Evolutionary conservation across 2,888 invertebrate genomes (phyloP), one percentile per base, ranked within the genome.

Genomic region (Mythimna vitellina): DNA sequence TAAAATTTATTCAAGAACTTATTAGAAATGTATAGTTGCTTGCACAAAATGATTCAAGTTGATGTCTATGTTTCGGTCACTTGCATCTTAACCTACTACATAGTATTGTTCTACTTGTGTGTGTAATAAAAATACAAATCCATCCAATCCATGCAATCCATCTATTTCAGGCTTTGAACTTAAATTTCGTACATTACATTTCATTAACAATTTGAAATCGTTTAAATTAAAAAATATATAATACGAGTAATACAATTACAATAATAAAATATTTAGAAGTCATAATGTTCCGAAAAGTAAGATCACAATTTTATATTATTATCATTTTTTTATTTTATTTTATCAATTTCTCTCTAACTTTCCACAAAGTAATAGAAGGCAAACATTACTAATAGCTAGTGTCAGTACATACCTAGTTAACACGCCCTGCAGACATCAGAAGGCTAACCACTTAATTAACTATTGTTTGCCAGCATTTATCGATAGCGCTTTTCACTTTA

Each of bases 401-500:
- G 32, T 38, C 49, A 12, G 22, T 20, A 29, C 0, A 29, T 20
- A 29, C 1, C 29, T 51, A 46, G 42, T 73, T 60, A n/a, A 73
- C 60, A 73, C 79, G 73, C 73, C 73, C 64, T 56, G n/a, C 20
- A 61, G 42, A 61, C 64, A 79, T 53, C 10, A 38, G 8, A 53
- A 56, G 60, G 76, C 54, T 35, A 60, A 73, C 80, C 29, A 71
- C 57, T 78, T 71, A 73, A 76, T 65, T 76, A 79, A 61, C 74
- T 29, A 73, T 76, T 76, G 80, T 76, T 80, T 73, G 49, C 65
- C 17, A 64, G 60, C 75, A 42, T 54, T 66, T 42, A 77, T 80
- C 62, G 77, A 63, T 75, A 29, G 49, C 12, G 68, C 53, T 63
- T 77, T 77, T 75, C 63, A 63, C 80, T 80, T 80, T 67, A 77